These are phyloP conservation scores for Clupea harengus DNA, from an alignment of 2,113 vertebrate genomes.

Conservation along the genomic window DNA sequence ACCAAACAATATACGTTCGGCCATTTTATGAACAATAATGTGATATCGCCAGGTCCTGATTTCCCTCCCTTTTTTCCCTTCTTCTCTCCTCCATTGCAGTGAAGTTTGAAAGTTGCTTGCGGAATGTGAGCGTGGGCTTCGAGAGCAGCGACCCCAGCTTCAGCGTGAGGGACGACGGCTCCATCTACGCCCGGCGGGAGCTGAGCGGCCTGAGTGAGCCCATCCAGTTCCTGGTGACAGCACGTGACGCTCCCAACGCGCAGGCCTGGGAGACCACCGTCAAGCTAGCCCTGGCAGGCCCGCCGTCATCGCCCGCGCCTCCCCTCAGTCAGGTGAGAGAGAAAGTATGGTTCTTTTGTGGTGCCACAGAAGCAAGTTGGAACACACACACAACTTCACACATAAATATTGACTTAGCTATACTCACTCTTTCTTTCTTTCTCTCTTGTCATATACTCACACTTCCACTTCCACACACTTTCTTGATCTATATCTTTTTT, in stretches of 20 bases:
- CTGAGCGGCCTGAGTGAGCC: constrained; percentile 71
- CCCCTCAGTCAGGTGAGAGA: not conserved
- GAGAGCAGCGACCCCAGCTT: constrained; percentile 82
- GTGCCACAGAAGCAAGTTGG: not conserved
- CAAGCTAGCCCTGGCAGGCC: constrained; percentile 70
- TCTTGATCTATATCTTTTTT: not conserved
- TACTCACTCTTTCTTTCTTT: not conserved
- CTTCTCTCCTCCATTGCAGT: constrained; percentile 71
- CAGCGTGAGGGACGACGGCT: constrained; percentile 79
- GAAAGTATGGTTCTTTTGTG: not conserved
- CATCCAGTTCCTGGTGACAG: constrained; percentile 78
- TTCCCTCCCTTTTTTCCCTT: constrained; percentile 41
- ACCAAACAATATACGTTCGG: not conserved
- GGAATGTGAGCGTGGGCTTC: constrained; percentile 74
- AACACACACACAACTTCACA: not conserved
- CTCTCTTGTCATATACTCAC: not conserved
- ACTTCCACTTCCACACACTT: not conserved
- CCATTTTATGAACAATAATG: not conserved
- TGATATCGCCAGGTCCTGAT: not conserved
- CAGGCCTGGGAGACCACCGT: constrained; percentile 78
- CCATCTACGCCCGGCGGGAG: constrained; percentile 73
- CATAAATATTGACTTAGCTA: not conserved
- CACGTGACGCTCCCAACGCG: constrained; percentile 65
- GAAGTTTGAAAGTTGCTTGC: constrained; percentile 83
- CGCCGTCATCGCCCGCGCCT: not conserved